These are phyloP conservation scores for Arctocebus calabarensis DNA, from an alignment of 2,797 vertebrate species.

Conservation along the genomic window DNA sequence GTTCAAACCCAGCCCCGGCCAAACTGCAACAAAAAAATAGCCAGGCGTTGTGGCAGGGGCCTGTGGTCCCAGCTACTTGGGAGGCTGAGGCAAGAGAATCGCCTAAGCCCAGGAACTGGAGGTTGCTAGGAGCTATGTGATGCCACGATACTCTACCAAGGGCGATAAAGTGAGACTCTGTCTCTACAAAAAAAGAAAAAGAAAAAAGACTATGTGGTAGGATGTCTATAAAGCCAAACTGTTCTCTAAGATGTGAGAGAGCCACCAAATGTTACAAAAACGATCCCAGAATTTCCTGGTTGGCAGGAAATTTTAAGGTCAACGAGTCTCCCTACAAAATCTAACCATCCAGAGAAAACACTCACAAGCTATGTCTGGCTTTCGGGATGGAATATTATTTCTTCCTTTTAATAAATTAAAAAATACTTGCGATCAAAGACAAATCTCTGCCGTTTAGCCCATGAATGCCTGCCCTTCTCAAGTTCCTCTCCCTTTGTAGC, in stretches of 20 bases:
- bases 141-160: no score
- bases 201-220: not conserved
- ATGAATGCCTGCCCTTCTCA: not conserved
- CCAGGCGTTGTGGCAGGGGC: no score
- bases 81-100: no score
- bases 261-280: not conserved
- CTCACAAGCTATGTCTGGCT: not conserved
- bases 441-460: not conserved
- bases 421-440: not conserved
- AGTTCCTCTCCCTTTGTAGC: not conserved
- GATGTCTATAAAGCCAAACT: not conserved
- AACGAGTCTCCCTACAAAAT: not conserved
- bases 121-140: no score
- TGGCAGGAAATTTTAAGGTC: conserved; percentile 1
- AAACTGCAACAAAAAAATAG: no score
- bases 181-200: no score
- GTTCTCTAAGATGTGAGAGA: not conserved
- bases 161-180: no score
- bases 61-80: no score
- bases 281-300: not conserved
- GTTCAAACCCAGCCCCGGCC: no score
- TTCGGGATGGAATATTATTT: not conserved
- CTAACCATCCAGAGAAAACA: not conserved
- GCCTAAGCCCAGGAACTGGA: no score
- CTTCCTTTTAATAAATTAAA: conserved; percentile 12